Base-by-base conservation (phyloP, 2,113 vertebrate genomes). In the Podiceps cristatus region DNA sequence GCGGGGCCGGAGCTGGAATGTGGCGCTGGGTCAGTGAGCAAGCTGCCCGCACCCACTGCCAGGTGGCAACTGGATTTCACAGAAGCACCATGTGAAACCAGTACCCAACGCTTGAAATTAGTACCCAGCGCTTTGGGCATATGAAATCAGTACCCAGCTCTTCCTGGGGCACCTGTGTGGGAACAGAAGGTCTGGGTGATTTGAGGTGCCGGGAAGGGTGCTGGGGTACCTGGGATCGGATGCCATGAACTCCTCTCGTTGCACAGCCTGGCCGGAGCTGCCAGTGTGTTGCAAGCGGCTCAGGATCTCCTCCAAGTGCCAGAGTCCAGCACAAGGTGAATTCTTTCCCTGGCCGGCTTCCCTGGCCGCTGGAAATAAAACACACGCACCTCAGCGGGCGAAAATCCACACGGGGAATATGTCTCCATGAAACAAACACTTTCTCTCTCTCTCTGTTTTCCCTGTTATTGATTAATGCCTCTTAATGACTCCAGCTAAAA, bases 401-500 rank as follows among this genome's bases (percentile, higher is more conserved):
- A 37, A 77, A 90, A 91, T 66, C 85, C 91, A 49, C 81, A 33
- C 0, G 0, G 59, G 85, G 71, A 74, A 68, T 13, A 62, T 10
- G 52, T 63, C 79, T 81, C 60, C 44, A 17, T 25, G 88, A 90
- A 95, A 73, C 66, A 56, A 91, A 80, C 53, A 52, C 69, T n/a
- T 69, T 56, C 60, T 84, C 31, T 72, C 42, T 42, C 76, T 55
- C 59, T 83, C 37, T 6, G 11, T 63, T 92, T 85, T 60, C 49
- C 44, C 37, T 49, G 11, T 63, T 93, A 93, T 93, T 79, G 91
- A 97, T 91, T 96, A 95, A 88, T 69, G 55, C 60, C 71, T 95
- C 58, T 93, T 95, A 95, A 96, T 96, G 96, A 93, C 85, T 95
- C 73, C 25, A 50, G 80, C 63, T 84, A 37, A 79, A 92, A 93